These are phyloP conservation scores for Aurelia aurita complex sp. Pacific DNA, from an alignment of 30 jellyfish, hydroid and myxozoan genomes.

Conservation along the genomic window DNA sequence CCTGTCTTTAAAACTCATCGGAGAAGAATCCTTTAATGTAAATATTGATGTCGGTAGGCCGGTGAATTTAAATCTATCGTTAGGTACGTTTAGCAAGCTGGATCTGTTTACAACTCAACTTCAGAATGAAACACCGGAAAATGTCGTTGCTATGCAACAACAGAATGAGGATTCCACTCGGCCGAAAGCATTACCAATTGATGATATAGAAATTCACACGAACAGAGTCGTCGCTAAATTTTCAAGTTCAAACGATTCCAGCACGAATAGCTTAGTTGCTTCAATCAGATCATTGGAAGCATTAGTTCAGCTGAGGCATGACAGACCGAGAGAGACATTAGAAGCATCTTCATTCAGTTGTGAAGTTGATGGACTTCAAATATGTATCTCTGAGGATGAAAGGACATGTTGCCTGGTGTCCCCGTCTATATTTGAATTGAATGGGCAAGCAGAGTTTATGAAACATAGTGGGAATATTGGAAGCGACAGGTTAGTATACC, in stretches of 20 bases:
- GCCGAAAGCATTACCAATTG: not conserved
- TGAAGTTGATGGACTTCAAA: conserved; percentile 43
- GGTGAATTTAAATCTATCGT: conserved; percentile 1
- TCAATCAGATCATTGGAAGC: conserved; percentile 23
- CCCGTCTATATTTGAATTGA: conserved; percentile 46
- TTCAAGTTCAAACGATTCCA: not conserved
- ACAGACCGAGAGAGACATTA: not conserved
- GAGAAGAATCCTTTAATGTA: not conserved
- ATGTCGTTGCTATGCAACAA: not conserved
- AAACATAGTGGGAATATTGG: not conserved
- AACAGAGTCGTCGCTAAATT: not conserved
- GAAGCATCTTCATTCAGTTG: conserved; percentile 18
- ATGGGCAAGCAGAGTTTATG: conserved; percentile 30
- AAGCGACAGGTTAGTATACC: too few species aligned
- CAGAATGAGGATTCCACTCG: not conserved
- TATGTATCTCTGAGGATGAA: not conserved
- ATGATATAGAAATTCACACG: not conserved
- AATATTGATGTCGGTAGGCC: conserved; percentile 37
- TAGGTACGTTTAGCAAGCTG: not conserved
- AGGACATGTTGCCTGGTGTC: conserved; percentile 12
- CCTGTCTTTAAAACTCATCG: not conserved
- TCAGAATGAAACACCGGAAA: too few species aligned
- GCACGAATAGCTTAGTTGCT: not conserved
- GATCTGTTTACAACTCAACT: not conserved
- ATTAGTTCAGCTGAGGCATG: not conserved